Base-by-base conservation (phyloP, 2,797 vertebrate genomes). In the Chromobotia macracanthus region DNA sequence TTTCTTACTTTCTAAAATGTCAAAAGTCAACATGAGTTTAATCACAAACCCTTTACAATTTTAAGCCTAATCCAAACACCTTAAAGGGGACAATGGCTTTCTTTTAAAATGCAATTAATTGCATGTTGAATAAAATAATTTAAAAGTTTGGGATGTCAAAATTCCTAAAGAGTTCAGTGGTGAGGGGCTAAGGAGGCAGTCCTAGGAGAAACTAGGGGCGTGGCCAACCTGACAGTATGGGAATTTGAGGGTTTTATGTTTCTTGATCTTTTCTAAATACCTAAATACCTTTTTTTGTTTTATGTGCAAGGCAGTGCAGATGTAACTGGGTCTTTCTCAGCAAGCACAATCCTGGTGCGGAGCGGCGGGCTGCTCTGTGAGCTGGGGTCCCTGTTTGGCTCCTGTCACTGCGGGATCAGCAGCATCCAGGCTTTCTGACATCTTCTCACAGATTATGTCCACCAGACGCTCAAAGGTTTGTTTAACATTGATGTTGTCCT, bases 401-500 rank as follows among this genome's bases (percentile, higher is more conserved):
- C 97, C 97, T 0, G 97, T 97, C 80, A 98, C 91, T 0, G 96
- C 95, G 0, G 97, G 96, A 87, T 97, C 97, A 0, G 95, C 96
- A 0, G 96, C 93, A 28, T 98, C 97, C 90, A 99, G 86, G 3
- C 96, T 98, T 91, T 98, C 97, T 0, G 97, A 97, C 97, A 98
- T 99, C 94, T 98, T 99, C 92, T 99, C 97, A 0, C 97, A 99
- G 91, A 98, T 98, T 90, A 98, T 96, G 79, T 98, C 97, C 38
- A 98, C 97, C 89, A 98, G 93, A 5, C 97, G 92, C 92, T 99
- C 97, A 2, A 99, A 99, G 79, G 97, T 99, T 89, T 99, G 97
- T 92, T 98, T 98, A 76, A 98, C 96, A 0, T 98, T 98, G 89
- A 98, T 97, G 93, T 98, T 98, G 94, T 98, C 97, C 89, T 99